Percentiles rank a stretch among this genome's conserved stretches.
These are phyloP conservation scores for Sebastes taczanowskii DNA, from an alignment of 2,797 vertebrate species.

Conservation along the genomic window DNA sequence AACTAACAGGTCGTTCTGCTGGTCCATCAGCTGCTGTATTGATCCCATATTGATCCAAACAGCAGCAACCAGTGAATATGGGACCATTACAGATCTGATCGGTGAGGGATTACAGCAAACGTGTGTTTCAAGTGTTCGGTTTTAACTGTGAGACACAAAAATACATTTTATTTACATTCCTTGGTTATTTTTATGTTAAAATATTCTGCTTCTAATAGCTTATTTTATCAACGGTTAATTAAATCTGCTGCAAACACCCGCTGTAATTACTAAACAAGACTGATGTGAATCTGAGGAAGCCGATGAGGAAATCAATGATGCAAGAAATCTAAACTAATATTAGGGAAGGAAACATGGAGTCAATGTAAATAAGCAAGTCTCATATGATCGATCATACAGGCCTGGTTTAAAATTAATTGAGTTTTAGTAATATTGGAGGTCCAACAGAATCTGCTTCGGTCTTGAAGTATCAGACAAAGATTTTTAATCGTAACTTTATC, in stretches of 20 bases:
- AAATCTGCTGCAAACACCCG: background rate
- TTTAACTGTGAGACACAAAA: background rate
- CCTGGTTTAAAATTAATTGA: too few relatives aligned
- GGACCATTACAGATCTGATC: background rate
- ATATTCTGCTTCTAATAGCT: background rate
- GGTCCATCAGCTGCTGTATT: slow-evolving; percentile 59
- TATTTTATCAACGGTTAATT: background rate
- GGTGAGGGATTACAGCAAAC: background rate
- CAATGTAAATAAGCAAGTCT: too few relatives aligned
- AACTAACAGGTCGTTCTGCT: slow-evolving; percentile 45
- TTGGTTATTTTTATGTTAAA: background rate
- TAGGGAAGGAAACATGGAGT: background rate
- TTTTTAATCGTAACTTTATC: too few relatives aligned
- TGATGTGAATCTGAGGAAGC: background rate
- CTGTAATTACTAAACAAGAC: too few relatives aligned
- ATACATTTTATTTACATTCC: background rate
- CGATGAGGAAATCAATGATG: background rate
- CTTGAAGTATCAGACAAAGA: too few relatives aligned
- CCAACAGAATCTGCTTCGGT: too few relatives aligned
- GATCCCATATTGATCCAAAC: slow-evolving; percentile 57
- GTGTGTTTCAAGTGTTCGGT: background rate
- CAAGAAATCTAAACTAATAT: background rate
- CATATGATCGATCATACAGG: too few relatives aligned
- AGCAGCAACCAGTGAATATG: slow-evolving; percentile 19
- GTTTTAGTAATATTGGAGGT: too few relatives aligned